Conservation (phyloP, 1,140 invertebrate genomes). For the Macrobrachium rosenbergii region DNA sequence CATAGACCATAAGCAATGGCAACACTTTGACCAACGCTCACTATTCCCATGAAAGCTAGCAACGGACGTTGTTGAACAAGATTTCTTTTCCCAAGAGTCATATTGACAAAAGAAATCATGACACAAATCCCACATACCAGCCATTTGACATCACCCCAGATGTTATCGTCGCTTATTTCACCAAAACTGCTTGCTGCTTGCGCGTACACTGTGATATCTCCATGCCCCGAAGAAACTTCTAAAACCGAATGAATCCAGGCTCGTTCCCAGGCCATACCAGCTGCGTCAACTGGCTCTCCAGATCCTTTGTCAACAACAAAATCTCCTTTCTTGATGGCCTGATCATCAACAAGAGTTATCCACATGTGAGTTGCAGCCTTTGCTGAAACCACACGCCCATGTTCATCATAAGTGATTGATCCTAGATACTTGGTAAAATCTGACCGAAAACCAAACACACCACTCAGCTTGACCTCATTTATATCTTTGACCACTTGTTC, state of each 20-base stretch:
- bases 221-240: slow-evolving; percentile 13
- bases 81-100: slow-evolving; percentile 75
- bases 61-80: slow-evolving; percentile 74
- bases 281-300: slow-evolving; percentile 77
- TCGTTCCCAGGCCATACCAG: slow-evolving; percentile 56
- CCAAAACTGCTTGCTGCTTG: slow-evolving; percentile 69
- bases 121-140: slow-evolving; percentile 74
- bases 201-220: slow-evolving; percentile 72
- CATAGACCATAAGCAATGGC: slow-evolving; percentile 74
- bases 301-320: slow-evolving; percentile 80
- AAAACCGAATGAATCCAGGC: slow-evolving; percentile 50
- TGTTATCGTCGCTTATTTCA: slow-evolving; percentile 45
- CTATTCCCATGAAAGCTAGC: slow-evolving; percentile 73
- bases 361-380: slow-evolving; percentile 77
- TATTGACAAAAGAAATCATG: slow-evolving; percentile 74
- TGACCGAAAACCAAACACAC: slow-evolving; percentile 77
- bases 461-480: slow-evolving; percentile 71
- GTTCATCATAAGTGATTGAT: slow-evolving; percentile 74
- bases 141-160: slow-evolving; percentile 77
- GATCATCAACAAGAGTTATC: slow-evolving; percentile 79
- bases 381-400: slow-evolving; percentile 77
- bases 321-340: slow-evolving; percentile 76
- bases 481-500: slow-evolving; percentile 58
- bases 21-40: slow-evolving; percentile 73
- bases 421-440: slow-evolving; percentile 78